Evolutionary conservation across 2,113 vertebrate genomes (phyloP).

Genomic region (Boleophthalmus pectinirostris): DNA sequence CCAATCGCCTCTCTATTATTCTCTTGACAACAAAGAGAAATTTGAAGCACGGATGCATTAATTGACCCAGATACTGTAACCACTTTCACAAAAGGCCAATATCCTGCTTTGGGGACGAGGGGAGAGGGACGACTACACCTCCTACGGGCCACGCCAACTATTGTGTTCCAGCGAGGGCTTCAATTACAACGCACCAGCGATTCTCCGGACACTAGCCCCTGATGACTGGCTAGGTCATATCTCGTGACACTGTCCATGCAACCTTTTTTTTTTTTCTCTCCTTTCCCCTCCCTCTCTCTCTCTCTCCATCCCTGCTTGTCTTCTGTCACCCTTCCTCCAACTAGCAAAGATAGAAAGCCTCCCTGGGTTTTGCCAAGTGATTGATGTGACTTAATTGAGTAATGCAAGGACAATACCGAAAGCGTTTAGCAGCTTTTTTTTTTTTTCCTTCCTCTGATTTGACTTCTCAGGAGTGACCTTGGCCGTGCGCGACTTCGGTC

Average conservation of each 20-base stretch:
- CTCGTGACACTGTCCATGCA: slow-evolving; percentile 54
- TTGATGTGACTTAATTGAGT: slow-evolving; percentile 70
- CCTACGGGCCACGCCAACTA: slow-evolving; percentile 51
- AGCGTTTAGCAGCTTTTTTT: slow-evolving; percentile 39
- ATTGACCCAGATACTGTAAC: slow-evolving; percentile 73
- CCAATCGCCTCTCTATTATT: slow-evolving; percentile 53
- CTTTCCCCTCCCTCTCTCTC: slow-evolving; percentile 28
- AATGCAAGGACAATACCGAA: slow-evolving; percentile 52
- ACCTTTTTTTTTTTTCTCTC: slow-evolving; percentile 32
- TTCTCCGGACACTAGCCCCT: slow-evolving; percentile 56
- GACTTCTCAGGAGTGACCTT: slow-evolving; percentile 40
- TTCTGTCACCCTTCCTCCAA: slow-evolving; percentile 14
- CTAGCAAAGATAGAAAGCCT: slow-evolving; percentile 52
- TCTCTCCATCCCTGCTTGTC: slow-evolving; percentile 24
- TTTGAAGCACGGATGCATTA: slow-evolving; percentile 64
- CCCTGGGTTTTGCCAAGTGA: slow-evolving; percentile 45
- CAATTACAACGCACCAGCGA: slow-evolving; percentile 66
- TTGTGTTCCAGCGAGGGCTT: slow-evolving; percentile 62
- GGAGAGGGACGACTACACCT: slow-evolving; percentile 38
- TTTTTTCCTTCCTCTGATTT: slow-evolving; percentile 12
- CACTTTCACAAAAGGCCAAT: slow-evolving; percentile 68
- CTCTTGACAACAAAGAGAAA: slow-evolving; percentile 60
- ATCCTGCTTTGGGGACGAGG: slow-evolving; percentile 52
- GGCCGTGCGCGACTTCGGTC: slow-evolving; percentile 20
- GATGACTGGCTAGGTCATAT: slow-evolving; percentile 52